Evolutionary conservation across 2,113 vertebrate species (phyloP), one percentile per base, ranked within the genome.

Genomic region (Bufo bufo): DNA sequence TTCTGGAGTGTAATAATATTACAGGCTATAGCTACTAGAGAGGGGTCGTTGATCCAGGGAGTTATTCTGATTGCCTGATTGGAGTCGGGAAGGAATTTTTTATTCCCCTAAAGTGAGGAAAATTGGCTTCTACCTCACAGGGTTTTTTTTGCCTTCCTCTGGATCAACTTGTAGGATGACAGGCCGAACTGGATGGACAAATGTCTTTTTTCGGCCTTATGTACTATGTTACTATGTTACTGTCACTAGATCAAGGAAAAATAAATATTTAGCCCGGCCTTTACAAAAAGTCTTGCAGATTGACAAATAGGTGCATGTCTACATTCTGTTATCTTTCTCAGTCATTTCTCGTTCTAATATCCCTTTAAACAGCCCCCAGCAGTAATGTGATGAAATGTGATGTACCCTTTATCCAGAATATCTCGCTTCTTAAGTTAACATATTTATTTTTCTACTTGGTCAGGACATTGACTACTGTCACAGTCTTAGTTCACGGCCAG

Each of bases 401-500:
- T 63, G 52, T 56, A 43, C 54, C 66, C 80, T 54, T 83, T 82
- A 77, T 45, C 79, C 63, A 56, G 56, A 77, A 45, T 47, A 17
- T 74, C 87, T 88, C 23, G 58, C 10, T 88, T 52, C 59, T 56
- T 49, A 77, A 54, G 61, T 66, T 71, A 88, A 75, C 66, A 61
- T 58, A 65, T 88, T 20, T 75, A 52, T 87, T 82, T 79, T 54
- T 56, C 47, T 47, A 47, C 50, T 77, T 88, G 87, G 58, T 50
- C 20, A 66, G 52, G 19, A 66, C 87, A n/a, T 77, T 23, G 50
- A 23, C 79, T 63, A 49, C 56, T 88, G 87, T 88, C 80, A 84
- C 74, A 59, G 16, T 84, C n/a, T 43, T 56, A 77, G 87, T 88
- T 88, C 87, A 83, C 49, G 86, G 54, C 50, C n/a, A 82, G 86